Evolutionary conservation across 2,113 vertebrate genomes (phyloP), one percentile per base, ranked within the genome.

Genomic region (Cygnus atratus): DNA sequence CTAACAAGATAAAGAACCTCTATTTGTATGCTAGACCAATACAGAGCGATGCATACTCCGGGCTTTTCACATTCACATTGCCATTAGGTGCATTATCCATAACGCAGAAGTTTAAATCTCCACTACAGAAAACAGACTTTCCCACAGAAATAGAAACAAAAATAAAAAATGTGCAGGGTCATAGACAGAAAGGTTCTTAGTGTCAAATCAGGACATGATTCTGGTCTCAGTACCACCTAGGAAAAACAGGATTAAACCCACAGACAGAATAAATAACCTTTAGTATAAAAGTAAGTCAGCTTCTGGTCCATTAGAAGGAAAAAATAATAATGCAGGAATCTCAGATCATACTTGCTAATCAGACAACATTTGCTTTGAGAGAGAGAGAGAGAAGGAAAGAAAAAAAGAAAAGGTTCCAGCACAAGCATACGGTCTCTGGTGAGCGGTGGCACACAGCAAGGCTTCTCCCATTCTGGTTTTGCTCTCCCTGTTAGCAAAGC

Each of bases 391-490:
- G 6, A 87, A 62, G 13, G 19, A 46, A 46, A 46, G 9, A 46
- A 20, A 20, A 46, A 46, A 46, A 46, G 19, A 46, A 46, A 46
- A 7, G 6, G 22, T 65, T 58, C 72, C 71, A 52, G 28, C 17
- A 15, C 0, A 2, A 54, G 43, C 41, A 9, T 5, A 11, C 2
- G 9, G 25, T 57, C 63, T 54, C 54, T 7, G 5, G 41, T 18
- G n/a, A 59, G n/a, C 20, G 37, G 11, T 54, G 33, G 31, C 35
- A 77, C 29, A 6, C 0, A 2, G 39, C 29, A 78, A 3, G 1
- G 68, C n/a, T 43, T 66, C 72, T 84, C 43, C 44, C 0, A 0
- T 3, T n/a, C 50, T 35, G 2, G 0, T 14, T 3, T 14, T 54
- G 2, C 48, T 39, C 28, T 41, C n/a, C 59, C 46, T 68, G 63